Evolutionary conservation across 1,140 invertebrate genomes (phyloP).

Genomic region (Drosophila trapezifrons): DNA sequence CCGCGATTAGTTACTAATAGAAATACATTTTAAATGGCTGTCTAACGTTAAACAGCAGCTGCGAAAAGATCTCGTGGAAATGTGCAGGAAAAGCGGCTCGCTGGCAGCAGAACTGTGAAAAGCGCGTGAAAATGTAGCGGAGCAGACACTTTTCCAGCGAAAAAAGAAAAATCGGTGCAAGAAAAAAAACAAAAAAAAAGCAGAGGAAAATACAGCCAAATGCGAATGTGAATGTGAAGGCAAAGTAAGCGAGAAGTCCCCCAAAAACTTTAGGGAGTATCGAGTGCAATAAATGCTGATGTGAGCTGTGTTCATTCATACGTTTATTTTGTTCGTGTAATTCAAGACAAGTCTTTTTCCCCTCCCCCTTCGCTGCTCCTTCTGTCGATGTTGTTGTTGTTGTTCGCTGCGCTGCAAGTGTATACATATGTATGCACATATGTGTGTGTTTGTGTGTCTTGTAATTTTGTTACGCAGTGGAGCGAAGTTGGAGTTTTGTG

Average conservation of each 20-base stretch:
- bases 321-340: constrained; percentile 51
- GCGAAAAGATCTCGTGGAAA: constrained; percentile 24
- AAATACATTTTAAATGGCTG: constrained; percentile 30
- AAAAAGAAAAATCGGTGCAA: constrained; percentile 66
- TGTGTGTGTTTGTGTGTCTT: constrained; percentile 47
- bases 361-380: background rate
- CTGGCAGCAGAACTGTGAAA: constrained; percentile 8
- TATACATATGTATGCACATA: constrained; percentile 11
- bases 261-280: constrained; percentile 27
- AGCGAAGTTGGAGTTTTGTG: constrained; percentile 67
- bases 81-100: constrained; percentile 16
- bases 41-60: constrained; percentile 15
- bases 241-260: constrained; percentile 72
- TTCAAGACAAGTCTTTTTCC: constrained; percentile 53
- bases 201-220: constrained; percentile 58
- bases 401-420: constrained; percentile 19
- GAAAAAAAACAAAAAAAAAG: constrained; percentile 58
- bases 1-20: constrained; percentile 35
- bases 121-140: constrained; percentile 38
- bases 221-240: constrained; percentile 71
- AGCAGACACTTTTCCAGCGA: constrained; percentile 25
- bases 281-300: constrained; percentile 24
- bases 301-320: constrained; percentile 3
- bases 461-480: constrained; percentile 77
- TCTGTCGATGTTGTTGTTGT: constrained; percentile 1